Evolutionary conservation across 2,113 vertebrate species (phyloP).

Genomic region (Casuarius casuarius): DNA sequence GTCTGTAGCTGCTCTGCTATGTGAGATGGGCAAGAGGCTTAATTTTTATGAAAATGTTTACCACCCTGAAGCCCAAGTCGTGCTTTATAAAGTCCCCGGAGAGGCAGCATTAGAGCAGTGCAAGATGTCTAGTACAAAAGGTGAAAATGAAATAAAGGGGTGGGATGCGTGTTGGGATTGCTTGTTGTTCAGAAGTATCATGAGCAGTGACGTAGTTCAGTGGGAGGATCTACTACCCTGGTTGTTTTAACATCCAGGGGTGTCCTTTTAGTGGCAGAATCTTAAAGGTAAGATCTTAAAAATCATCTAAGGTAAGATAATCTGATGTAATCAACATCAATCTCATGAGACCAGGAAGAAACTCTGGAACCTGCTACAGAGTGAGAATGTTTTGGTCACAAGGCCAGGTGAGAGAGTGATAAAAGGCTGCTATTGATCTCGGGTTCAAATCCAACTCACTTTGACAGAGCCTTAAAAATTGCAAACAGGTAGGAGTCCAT

Average conservation of each 20-base stretch:
- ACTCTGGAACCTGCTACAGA: not conserved
- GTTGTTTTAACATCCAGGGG: not conserved
- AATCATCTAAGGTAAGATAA: not conserved
- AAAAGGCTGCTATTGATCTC: not conserved
- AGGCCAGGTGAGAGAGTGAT: not conserved
- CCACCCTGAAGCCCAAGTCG: not conserved
- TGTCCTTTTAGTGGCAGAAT: not conserved
- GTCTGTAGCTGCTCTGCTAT: not conserved
- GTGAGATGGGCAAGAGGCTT: not conserved
- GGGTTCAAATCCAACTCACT: not conserved
- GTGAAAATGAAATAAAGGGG: not conserved
- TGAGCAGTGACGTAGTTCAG: not conserved
- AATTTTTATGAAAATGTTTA: not conserved
- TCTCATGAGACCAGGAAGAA: not conserved
- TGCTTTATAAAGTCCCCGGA: not conserved
- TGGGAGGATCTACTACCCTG: not conserved
- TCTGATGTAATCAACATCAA: not conserved
- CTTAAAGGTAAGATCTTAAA: slow-evolving; percentile 2
- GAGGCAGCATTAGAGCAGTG: not conserved
- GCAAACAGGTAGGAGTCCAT: not conserved
- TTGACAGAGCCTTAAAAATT: not conserved
- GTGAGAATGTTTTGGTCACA: not conserved
- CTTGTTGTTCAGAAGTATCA: not conserved
- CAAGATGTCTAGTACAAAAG: not conserved
- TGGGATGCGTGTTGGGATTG: not conserved